These are phyloP conservation scores for Anableps anableps DNA, from an alignment of 2,797 vertebrate species.

Conservation along the genomic window DNA sequence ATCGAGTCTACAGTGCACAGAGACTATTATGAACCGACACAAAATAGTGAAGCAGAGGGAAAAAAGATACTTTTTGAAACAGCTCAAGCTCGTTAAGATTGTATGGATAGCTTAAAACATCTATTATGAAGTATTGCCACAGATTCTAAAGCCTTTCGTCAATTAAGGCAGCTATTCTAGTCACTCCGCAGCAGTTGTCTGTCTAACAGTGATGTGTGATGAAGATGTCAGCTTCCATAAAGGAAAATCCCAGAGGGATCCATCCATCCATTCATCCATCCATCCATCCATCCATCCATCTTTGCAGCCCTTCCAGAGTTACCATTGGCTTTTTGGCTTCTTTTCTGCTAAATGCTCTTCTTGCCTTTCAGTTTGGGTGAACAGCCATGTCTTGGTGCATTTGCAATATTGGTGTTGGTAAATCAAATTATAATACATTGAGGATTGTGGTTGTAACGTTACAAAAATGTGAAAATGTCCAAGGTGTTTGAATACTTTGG, in stretches of 20 bases:
- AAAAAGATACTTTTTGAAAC: neutral
- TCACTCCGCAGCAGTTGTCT: no score
- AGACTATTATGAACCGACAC: neutral
- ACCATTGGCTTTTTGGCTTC: neutral
- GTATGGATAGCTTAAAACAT: neutral
- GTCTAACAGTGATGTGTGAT: neutral
- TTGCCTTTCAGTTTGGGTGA: neutral
- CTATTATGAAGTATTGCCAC: neutral
- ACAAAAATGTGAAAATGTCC: neutral
- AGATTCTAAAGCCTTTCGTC: neutral
- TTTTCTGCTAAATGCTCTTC: neutral
- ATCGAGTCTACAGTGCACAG: neutral
- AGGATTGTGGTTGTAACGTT: neutral
- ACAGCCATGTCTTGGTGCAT: neutral
- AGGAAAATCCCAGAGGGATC: no score
- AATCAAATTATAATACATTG: neutral
- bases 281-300: no score
- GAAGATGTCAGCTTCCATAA: neutral
- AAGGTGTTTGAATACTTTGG: neutral
- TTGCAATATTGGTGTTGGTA: neutral
- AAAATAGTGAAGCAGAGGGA: neutral
- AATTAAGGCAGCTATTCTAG: neutral
- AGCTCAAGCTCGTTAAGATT: neutral
- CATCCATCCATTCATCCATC: neutral
- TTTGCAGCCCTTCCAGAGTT: neutral